phyloP scores from a whole-genome alignment of 2,888 invertebrate species.

The Digitonthophagus gazella region DNA sequence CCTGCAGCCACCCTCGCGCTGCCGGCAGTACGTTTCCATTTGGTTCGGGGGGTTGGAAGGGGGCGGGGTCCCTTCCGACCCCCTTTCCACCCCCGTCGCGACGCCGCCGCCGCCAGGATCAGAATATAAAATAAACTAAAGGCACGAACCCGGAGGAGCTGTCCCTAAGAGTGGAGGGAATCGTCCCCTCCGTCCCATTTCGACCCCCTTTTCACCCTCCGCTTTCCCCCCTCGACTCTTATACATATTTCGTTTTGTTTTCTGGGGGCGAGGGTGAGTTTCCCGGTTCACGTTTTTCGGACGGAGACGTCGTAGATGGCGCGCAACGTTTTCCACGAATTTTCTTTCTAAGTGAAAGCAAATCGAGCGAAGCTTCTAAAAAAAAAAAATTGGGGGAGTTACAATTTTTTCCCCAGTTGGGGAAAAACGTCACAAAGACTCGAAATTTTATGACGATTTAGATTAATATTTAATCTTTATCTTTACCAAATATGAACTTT shows the following conservation, averaged over 20 bases:
- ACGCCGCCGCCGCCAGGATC: constrained; percentile 50
- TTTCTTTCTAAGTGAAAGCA: constrained; percentile 11
- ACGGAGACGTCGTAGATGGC: not conserved
- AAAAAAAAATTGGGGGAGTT: not conserved
- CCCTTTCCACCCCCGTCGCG: constrained; percentile 39
- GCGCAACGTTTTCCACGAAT: not conserved
- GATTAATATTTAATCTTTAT: no score
- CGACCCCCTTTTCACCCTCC: constrained; percentile 18
- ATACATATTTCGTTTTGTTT: constrained; percentile 49
- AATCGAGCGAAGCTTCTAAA: not conserved
- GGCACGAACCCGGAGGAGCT: constrained; percentile 1
- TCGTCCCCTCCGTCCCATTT: constrained; percentile 31
- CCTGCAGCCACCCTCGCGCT: constrained; percentile 35
- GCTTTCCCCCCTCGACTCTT: constrained; percentile 27
- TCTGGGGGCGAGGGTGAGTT: constrained; percentile 19
- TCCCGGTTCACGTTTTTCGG: constrained; percentile 3
- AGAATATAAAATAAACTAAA: constrained; percentile 53
- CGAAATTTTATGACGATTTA: no score
- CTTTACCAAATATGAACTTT: no score
- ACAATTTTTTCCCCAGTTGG: not conserved
- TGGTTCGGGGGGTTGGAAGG: constrained; percentile 14
- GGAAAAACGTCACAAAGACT: no score
- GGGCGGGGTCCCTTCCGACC: not conserved
- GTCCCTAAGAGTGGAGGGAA: not conserved
- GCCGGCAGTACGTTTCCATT: constrained; percentile 5